Percentiles rank a stretch among this genome's conserved stretches.
Conservation (phyloP, 2,888 invertebrate genomes). For the Ichneumoninae sp. region DNA sequence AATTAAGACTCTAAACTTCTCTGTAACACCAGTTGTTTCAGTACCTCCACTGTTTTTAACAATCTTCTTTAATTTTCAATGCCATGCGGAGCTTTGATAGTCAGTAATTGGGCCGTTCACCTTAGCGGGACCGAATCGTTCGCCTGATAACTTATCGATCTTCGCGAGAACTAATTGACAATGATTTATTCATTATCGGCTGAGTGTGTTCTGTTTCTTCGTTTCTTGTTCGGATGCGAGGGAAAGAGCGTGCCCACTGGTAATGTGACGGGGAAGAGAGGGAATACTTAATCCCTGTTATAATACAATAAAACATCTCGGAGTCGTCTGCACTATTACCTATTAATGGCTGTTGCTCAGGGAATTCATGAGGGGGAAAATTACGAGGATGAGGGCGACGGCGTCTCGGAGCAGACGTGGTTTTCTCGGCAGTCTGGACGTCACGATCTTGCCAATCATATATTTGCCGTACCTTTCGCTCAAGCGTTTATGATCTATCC, state of each 20-base stretch:
- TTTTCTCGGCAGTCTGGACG: constrained; percentile 43
- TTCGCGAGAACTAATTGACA: constrained; percentile 59
- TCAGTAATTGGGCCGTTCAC: no score
- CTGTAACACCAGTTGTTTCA: no score
- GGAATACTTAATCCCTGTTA: background rate
- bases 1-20: no score
- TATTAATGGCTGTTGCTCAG: constrained; percentile 7
- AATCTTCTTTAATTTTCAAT: no score
- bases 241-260: background rate
- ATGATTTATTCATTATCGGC: constrained; percentile 63
- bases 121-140: constrained; percentile 52
- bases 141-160: constrained; percentile 59
- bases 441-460: constrained; percentile 22
- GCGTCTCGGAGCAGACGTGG: constrained; percentile 30
- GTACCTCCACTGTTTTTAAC: no score
- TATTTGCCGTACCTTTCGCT: constrained; percentile 14
- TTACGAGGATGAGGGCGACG: background rate
- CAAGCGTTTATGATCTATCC: constrained; percentile 12
- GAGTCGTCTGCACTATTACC: background rate
- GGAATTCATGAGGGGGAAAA: constrained; percentile 12
- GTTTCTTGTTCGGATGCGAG: background rate
- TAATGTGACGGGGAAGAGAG: background rate
- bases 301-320: constrained; percentile 22
- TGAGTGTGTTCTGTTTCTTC: background rate
- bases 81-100: no score